Base-by-base conservation (phyloP, 1,140 invertebrate genomes). In the Drosophila nigrodunni region DNA sequence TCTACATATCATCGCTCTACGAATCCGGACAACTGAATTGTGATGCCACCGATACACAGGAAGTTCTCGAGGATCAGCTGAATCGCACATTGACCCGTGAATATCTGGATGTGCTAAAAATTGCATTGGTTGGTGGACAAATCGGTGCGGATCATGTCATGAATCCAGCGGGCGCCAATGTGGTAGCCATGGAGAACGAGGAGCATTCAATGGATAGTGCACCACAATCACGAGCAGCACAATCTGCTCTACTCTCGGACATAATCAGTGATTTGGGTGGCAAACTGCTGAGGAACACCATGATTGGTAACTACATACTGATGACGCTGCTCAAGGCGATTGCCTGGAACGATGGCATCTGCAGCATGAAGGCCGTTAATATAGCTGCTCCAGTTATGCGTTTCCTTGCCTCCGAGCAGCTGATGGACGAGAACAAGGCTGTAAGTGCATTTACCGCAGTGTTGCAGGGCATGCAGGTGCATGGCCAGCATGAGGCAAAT, bases 11-110 rank as follows among this genome's bases (percentile, higher is more conserved):
- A 34, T 94, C 94, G 52, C 93, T 97, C 0, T 96, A 96, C 80
- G 96, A 97, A 91, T 95, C 95, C 35, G 95, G 95, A n/a, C 95
- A 95, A 80, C 93, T 96, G 0, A 96, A 97, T 80, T 96, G 97
- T 65, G 96, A 97, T 74, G 95, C 96, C 52, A 95, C 96, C 81
- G 96, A 98, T 83, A 95, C 96, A 10, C 96, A 97, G 91, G 97
- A 98, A 93, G 95, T 98, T 1, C 93, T 98, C 0, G 96, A 98
- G 82, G 97, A 98, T 87, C 97, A 98, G 93, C 93, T 98, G 3
- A 97, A 97, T 62, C 93, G 97, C 49, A 96, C 96, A 64, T 92
- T 98, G n/a, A 97, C 97, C 0, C 94, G 97, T 70, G 97, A 98
- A 92, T 97, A 98, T 88, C 91, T 98, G 6, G 97, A 97, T 74